Conservation (phyloP, 2,797 vertebrate species). For the Pangasius krempfi region DNA sequence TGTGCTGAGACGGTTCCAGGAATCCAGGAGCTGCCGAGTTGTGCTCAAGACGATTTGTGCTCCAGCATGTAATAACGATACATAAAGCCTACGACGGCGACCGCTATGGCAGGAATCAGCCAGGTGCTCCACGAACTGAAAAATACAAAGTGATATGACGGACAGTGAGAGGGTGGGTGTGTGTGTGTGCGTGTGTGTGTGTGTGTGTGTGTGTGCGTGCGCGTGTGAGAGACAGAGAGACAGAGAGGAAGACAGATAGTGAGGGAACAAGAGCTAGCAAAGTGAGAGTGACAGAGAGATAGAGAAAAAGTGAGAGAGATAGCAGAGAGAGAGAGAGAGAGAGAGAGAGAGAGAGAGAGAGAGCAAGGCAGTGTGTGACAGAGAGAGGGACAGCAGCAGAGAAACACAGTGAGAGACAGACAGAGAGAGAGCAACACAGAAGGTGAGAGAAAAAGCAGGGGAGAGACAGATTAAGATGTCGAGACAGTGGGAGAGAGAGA, state of each 20-base stretch:
- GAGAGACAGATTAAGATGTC: not conserved
- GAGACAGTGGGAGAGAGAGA: not conserved
- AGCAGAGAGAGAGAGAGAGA: not conserved
- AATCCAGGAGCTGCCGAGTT: slow-evolving; percentile 21
- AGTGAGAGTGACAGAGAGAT: not conserved
- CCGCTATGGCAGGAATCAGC: slow-evolving; percentile 85
- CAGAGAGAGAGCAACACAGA: not conserved
- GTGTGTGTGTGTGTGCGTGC: too few relatives aligned
- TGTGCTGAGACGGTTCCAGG: slow-evolving; percentile 3
- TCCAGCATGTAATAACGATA: slow-evolving; percentile 87
- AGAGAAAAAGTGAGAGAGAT: not conserved
- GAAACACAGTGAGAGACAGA: not conserved
- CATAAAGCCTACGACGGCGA: slow-evolving; percentile 79
- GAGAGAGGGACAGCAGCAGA: not conserved
- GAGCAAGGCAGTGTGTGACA: not conserved
- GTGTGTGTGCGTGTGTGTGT: too few relatives aligned
- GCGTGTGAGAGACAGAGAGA: not conserved
- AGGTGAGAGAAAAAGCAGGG: not conserved
- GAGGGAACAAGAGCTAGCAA: too few relatives aligned
- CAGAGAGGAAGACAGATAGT: too few relatives aligned
- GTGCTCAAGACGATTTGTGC: slow-evolving; percentile 79
- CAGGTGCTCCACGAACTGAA: slow-evolving; percentile 84
- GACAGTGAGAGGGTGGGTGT: not conserved
- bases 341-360: not conserved
- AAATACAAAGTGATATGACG: not conserved